These are phyloP conservation scores for Muschampia plurimacula DNA, from an alignment of 2,888 invertebrate species.

Conservation along the genomic window DNA sequence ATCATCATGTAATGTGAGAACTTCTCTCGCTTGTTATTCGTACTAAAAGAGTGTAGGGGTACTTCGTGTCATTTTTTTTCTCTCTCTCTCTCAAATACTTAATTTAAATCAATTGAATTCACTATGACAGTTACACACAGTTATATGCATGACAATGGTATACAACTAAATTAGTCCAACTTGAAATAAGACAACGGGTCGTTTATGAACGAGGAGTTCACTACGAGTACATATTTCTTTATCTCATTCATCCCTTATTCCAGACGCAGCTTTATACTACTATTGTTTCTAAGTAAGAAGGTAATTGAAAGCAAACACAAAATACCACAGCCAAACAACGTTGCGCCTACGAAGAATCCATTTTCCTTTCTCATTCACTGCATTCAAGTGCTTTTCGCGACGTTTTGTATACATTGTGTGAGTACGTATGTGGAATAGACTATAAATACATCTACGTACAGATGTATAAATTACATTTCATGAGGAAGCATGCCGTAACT, in stretches of 20 bases:
- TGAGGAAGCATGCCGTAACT: constrained; percentile 27
- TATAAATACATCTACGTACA: too few relatives aligned
- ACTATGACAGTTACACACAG: too few relatives aligned
- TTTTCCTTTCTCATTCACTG: constrained; percentile 36
- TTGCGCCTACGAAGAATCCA: constrained; percentile 38
- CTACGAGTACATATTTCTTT: not conserved
- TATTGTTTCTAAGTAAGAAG: constrained; percentile 18
- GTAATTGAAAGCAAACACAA: constrained; percentile 32
- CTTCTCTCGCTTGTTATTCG: too few relatives aligned
- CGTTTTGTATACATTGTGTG: constrained; percentile 29
- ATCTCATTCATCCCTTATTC: not conserved
- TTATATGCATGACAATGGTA: too few relatives aligned
- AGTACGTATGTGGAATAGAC: not conserved
- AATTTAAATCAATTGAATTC: too few relatives aligned
- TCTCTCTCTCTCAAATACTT: too few relatives aligned
- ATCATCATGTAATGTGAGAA: too few relatives aligned
- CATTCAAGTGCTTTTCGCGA: constrained; percentile 34
- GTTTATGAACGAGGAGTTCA: not conserved
- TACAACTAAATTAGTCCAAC: too few relatives aligned
- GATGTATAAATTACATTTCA: constrained; percentile 44
- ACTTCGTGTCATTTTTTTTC: too few relatives aligned
- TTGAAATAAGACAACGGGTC: too few relatives aligned
- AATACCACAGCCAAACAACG: constrained; percentile 51
- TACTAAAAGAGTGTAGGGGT: too few relatives aligned
- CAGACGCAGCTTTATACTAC: not conserved